Evolutionary conservation across 2,888 invertebrate genomes (phyloP), one percentile per base, ranked within the genome.

Genomic region (Rambutsinella grinnellia): DNA sequence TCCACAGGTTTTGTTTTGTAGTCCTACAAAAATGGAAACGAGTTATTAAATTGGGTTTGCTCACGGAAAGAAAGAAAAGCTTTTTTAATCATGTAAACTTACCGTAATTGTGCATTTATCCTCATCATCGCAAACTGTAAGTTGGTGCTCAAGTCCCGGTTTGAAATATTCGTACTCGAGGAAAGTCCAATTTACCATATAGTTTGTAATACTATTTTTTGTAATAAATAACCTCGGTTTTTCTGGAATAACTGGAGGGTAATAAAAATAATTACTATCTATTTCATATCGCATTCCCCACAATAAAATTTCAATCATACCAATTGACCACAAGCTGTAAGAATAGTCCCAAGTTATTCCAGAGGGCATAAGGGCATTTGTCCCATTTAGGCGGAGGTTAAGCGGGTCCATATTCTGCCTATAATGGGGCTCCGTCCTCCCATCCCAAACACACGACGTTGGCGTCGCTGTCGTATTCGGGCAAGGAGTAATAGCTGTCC

Each of bases 371-470:
- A 93, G 89, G 1, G 85, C 84, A 87, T 93, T 94, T 13, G 85
- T 86, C 17, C 90, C 89, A n/a, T 85, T 88, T 57, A 94, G 85
- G 15, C 86, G 86, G 82, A 94, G 92, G 75, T 87, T 87, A 84
- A 90, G 92, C 46, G 85, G 85, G 61, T 87, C 85, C 74, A 88
- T 87, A 0, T 87, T 86, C 81, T 87, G 88, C 65, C 90, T 86
- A 83, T 91, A 91, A n/a, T 87, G 87, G 1, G 90, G 90, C 49
- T 85, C 84, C 0, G 90, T 89, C 1, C 84, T 85, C 13, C 86
- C 80, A 80, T 87, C 87, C 90, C 90, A 90, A 8, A 68, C 67
- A 57, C 83, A 83, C 23, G 79, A 80, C 1, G 75, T 77, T 44
- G 71, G 27, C 19, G 47, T 75, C 6, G 27, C 47, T 3, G 78